Evolutionary conservation across 2,888 invertebrate species (phyloP).

Genomic region (Lamellibrachia columna): DNA sequence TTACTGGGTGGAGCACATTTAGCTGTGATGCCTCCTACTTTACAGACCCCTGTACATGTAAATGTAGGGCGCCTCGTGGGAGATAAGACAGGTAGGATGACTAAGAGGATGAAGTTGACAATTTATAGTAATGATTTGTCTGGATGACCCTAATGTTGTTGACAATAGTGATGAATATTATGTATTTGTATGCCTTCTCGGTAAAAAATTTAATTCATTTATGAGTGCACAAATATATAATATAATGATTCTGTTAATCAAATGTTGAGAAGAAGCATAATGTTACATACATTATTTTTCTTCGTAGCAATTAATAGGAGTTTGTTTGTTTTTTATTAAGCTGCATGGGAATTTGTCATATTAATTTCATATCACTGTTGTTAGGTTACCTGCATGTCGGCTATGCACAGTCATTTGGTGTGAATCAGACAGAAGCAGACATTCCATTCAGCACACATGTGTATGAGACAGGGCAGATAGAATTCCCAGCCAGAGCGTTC

Average conservation of each 20-base stretch:
- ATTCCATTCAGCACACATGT: conserved; percentile 50
- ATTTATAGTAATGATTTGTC: not conserved
- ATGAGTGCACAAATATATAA: not conserved
- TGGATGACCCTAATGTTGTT: not conserved
- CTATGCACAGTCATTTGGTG: conserved; percentile 44
- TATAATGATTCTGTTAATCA: not conserved
- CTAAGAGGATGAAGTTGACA: not conserved
- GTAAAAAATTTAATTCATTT: not conserved
- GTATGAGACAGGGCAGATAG: conserved; percentile 45
- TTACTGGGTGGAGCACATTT: conserved; percentile 47
- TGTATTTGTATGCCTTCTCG: not conserved
- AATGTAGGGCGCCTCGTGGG: conserved; percentile 41
- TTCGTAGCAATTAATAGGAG: not conserved
- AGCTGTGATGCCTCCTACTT: conserved; percentile 40
- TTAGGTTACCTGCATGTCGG: conserved; percentile 50
- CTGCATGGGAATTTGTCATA: not conserved
- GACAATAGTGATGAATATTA: not conserved
- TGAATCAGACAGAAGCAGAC: conserved; percentile 46
- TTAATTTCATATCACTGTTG: not conserved
- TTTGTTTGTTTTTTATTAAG: not conserved
- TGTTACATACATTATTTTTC: not conserved
- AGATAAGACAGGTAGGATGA: conserved; percentile 48
- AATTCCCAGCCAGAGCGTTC: conserved; percentile 46
- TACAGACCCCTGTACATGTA: conserved; percentile 30
- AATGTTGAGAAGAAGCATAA: not conserved